Percentiles rank a stretch among this genome's conserved stretches.
phyloP scores from a whole-genome alignment of 2,797 vertebrate genomes.

The Odontamblyopus rebecca region DNA sequence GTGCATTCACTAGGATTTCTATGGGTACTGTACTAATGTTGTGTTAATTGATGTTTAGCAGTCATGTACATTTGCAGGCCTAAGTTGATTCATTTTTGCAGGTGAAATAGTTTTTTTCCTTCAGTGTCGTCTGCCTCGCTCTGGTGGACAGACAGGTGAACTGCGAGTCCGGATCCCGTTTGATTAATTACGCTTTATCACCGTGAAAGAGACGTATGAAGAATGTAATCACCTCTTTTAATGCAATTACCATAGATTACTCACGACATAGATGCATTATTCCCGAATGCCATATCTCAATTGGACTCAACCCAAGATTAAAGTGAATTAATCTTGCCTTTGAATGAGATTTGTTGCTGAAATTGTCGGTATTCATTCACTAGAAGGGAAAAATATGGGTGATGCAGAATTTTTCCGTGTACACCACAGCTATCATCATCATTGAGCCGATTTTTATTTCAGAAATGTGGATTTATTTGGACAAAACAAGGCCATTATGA shows the following conservation, averaged over 20 bases:
- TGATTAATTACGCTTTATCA: conserved; percentile 13
- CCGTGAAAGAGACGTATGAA: conserved; percentile 19
- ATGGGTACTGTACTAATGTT: too few species aligned
- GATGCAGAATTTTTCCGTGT: conserved; percentile 26
- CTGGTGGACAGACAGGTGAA: conserved; percentile 31
- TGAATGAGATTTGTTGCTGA: conserved; percentile 30
- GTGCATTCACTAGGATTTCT: too few species aligned
- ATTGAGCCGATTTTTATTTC: neutral
- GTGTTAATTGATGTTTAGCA: too few species aligned
- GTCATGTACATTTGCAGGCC: too few species aligned
- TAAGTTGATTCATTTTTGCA: too few species aligned
- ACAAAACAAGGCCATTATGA: too few species aligned
- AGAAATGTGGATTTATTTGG: neutral
- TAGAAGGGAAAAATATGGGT: conserved; percentile 32
- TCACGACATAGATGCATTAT: conserved; percentile 31
- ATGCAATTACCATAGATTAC: conserved; percentile 46
- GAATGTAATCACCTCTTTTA: conserved; percentile 38
- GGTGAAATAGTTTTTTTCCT: too few species aligned
- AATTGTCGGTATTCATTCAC: conserved; percentile 14
- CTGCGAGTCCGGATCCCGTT: conserved; percentile 13
- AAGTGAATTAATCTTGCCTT: conserved; percentile 37
- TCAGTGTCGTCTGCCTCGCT: conserved; percentile 17
- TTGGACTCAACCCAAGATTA: conserved; percentile 33
- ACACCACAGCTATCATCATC: neutral
- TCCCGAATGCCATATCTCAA: conserved; percentile 30